Evolutionary conservation across 1,140 invertebrate species (phyloP).

Genomic region (Probaryconus sp.): DNA sequence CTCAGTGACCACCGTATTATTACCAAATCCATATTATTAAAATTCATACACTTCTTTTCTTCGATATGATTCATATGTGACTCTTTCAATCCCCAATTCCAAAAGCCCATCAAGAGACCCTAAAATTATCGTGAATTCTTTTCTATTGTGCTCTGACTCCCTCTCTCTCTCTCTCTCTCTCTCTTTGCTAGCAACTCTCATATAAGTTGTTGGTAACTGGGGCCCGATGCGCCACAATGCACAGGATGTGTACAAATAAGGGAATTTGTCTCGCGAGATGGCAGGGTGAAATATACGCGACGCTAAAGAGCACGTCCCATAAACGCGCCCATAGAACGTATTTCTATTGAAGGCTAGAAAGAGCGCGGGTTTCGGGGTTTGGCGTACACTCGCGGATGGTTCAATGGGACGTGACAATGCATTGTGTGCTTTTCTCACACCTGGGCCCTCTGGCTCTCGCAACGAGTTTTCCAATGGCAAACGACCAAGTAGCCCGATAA

Average conservation of each 20-base stretch:
- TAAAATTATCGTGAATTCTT: too few relatives aligned
- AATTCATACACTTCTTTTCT: too few relatives aligned
- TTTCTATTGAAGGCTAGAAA: slow-evolving; percentile 65
- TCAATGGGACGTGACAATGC: slow-evolving; percentile 68
- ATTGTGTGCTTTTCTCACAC: slow-evolving; percentile 72
- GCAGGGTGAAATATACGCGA: slow-evolving; percentile 74
- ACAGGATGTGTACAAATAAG: slow-evolving; percentile 79
- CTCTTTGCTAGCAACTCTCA: too few relatives aligned
- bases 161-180: too few relatives aligned
- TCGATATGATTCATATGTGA: too few relatives aligned
- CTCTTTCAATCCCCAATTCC: too few relatives aligned
- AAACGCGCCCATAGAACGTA: slow-evolving; percentile 59
- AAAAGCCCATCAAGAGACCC: too few relatives aligned
- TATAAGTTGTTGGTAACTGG: slow-evolving; percentile 58
- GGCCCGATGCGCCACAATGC: slow-evolving; percentile 71
- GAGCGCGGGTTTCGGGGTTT: slow-evolving; percentile 63
- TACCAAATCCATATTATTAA: too few relatives aligned
- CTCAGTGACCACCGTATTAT: too few relatives aligned
- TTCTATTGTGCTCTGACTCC: too few relatives aligned
- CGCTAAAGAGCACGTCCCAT: slow-evolving; percentile 65
- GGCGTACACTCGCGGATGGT: slow-evolving; percentile 43
- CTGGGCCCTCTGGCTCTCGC: slow-evolving; percentile 51
- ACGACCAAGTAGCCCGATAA: background rate
- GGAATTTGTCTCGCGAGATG: slow-evolving; percentile 76
- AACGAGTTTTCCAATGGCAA: slow-evolving; percentile 44